These are phyloP conservation scores for Tapera naevia DNA, from an alignment of 2,797 vertebrate species.

Conservation along the genomic window DNA sequence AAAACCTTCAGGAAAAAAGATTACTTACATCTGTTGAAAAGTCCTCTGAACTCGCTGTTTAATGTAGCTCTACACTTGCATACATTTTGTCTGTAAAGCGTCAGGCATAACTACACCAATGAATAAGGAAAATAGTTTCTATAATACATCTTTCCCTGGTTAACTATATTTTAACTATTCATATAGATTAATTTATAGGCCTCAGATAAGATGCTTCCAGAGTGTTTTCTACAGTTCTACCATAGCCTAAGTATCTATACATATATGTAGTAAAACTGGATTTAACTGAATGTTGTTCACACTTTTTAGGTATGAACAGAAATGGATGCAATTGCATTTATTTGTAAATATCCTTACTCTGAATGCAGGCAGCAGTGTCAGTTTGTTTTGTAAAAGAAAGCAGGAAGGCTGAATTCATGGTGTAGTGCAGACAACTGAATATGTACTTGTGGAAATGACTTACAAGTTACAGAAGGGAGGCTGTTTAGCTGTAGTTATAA, in stretches of 20 bases:
- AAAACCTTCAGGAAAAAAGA: background rate
- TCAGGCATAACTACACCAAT: background rate
- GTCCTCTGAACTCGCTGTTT: background rate
- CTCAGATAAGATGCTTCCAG: background rate
- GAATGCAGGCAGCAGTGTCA: background rate
- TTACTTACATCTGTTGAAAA: background rate
- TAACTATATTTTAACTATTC: background rate
- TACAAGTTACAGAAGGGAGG: background rate
- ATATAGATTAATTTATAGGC: background rate
- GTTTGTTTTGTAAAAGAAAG: background rate
- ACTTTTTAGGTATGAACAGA: background rate
- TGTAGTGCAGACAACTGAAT: background rate
- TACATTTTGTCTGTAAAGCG: background rate
- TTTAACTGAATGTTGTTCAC: background rate
- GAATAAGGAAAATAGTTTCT: background rate
- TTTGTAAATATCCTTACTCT: background rate
- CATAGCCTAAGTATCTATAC: background rate
- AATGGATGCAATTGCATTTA: background rate
- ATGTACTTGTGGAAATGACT: background rate
- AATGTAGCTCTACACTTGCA: background rate
- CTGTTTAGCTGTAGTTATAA: background rate
- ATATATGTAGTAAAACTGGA: background rate
- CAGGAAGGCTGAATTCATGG: background rate
- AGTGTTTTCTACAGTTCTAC: background rate
- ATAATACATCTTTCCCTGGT: background rate